Evolutionary conservation across 2,797 vertebrate genomes (phyloP), one percentile per base, ranked within the genome.

Genomic region (Gambelia wislizenii): DNA sequence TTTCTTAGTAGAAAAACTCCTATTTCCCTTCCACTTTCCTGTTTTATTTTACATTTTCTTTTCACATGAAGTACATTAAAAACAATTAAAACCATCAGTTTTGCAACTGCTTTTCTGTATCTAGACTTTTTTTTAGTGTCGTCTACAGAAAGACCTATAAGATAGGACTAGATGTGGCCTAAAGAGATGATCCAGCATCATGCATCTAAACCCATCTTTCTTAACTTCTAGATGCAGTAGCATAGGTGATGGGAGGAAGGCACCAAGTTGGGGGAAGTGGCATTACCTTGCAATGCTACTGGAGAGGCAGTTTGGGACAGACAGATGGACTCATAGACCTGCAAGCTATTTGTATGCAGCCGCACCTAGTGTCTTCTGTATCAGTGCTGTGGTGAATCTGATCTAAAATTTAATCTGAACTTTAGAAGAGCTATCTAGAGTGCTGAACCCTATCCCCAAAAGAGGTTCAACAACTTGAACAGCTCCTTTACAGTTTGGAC

Each of bases 1-100:
- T 30, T 39, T 36, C 0, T 82, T 20, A n/a, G 25, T 30, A 75
- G 0, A 8, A 75, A 13, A 78, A 22, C 0, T 0, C 0, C n/a
- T 49, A 0, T 52, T 27, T 54, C 33, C 36, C 44, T 18, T 44
- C 42, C 25, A 36, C n/a, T 75, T 84, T 78, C 74, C 59, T 84
- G 10, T 18, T 76, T 76, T 69, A 7, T n/a, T 49, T 30, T 18
- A n/a, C 22, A 42, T 47, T 42, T 56, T 44, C 3, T 20, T 0
- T 0, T 22, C 69, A 49, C 2, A 36, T 4, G 36, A 8, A 79
- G 56, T 18, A 1, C 5, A 0, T 2, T 0, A 0, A 44, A 6
- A 9, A 0, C 1, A n/a, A 4, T 13, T 49, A 16, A 10, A 14
- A 2, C 0, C 44, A 36, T 0, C 1, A 1, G 18, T 70, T 47